Base-by-base conservation (phyloP, 2,113 vertebrate genomes). In the Psettodes erumei region DNA sequence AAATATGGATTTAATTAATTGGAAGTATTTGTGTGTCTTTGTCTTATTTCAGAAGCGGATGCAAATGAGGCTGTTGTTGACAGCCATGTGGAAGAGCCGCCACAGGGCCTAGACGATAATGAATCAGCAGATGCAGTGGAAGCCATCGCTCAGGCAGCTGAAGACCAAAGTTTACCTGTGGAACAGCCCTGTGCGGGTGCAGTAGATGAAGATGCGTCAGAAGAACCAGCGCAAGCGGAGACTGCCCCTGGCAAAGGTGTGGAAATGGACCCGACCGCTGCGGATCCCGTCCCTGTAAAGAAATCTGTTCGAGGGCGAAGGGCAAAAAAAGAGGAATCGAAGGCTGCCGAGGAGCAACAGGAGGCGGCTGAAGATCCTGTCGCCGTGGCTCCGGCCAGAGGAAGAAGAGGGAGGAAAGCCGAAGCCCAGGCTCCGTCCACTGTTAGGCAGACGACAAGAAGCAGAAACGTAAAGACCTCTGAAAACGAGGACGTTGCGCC, bases 391-490 rank as follows among this genome's bases (percentile, higher is more conserved):
- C 71, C 87, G 79, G 62, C 70, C n/a, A 90, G 79, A 90, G 88
- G 79, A 69, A 88, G 85, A 72, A 80, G 89, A 62, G 85, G 43
- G 4, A 91, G 81, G 62, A 90, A 81, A 59, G n/a, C 69, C 8
- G 82, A 93, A 45, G 59, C 45, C 8, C 1, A 72, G 45, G 69
- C 76, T 1, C 65, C 73, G 18, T 61, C 81, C 12, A 71, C 82
- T 50, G 63, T 78, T 4, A 81, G 65, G 70, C 82, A 82, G 37
- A 74, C 71, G 0, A 53, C 79, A n/a, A 90, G 89, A 82, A 71
- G 79, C 54, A 90, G 73, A 74, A 63, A 61, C 16, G 15, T 80
- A 5, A 90, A 87, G 53, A 12, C 5, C 0, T 1, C 53, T 13
- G 8, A 74, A n/a, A 56, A 16, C 19, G 1, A 0, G 0, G 50